Evolutionary conservation across 92 coral and sea anemone genomes (phyloP).

Genomic region (Phenganax marumi): DNA sequence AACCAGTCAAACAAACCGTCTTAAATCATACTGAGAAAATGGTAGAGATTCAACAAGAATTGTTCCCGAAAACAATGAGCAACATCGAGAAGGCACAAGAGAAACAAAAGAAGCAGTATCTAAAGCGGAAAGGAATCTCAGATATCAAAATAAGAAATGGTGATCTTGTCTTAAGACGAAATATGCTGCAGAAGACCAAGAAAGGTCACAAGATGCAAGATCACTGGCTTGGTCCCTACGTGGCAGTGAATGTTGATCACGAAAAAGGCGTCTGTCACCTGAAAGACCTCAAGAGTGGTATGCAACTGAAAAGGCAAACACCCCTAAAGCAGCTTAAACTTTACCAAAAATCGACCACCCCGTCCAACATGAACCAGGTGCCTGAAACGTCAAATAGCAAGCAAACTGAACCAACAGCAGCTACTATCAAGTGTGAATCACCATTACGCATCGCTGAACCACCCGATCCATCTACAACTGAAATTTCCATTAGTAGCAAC

Average conservation of each 20-base stretch:
- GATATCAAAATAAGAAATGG: constrained; percentile 41
- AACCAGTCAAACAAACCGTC: neutral
- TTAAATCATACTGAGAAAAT: neutral
- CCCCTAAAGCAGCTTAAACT: constrained; percentile 47
- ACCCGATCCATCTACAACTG: neutral
- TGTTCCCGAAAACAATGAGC: constrained; percentile 18
- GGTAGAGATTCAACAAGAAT: constrained; percentile 1
- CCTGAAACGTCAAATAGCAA: constrained; percentile 5
- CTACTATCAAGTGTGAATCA: too few relatives aligned
- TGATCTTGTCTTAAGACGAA: constrained; percentile 52
- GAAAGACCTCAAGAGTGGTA: constrained; percentile 25
- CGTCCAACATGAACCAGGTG: neutral
- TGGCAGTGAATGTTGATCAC: constrained; percentile 19
- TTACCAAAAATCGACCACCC: constrained; percentile 13
- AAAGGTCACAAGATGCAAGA: constrained; percentile 54
- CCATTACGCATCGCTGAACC: too few relatives aligned
- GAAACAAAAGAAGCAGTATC: constrained; percentile 19
- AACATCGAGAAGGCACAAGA: constrained; percentile 45
- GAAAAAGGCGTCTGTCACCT: constrained; percentile 50
- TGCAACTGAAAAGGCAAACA: constrained; percentile 32
- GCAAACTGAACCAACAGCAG: neutral
- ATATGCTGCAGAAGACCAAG: constrained; percentile 61
- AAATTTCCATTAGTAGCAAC: neutral
- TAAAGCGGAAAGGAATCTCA: constrained; percentile 5
- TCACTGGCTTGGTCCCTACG: constrained; percentile 63